Percentiles rank a stretch among this genome's conserved stretches.
Conservation (phyloP, 2,113 vertebrate species). For the Marmota monax region DNA sequence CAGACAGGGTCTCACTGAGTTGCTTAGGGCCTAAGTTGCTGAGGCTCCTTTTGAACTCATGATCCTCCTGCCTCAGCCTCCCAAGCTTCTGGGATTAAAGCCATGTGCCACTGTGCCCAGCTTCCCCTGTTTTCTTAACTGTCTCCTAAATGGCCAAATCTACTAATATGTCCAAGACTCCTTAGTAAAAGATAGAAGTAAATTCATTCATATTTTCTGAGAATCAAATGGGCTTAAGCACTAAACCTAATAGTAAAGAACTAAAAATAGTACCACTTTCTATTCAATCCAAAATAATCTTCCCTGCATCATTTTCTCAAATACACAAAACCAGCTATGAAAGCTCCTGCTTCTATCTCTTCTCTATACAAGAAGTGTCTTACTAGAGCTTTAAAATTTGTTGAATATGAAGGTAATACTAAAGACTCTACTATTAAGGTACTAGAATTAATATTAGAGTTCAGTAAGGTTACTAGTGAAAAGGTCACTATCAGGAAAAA, state of each 20-base stretch:
- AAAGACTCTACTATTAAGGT: background rate
- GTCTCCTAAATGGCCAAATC: conserved; percentile 27
- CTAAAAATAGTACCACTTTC: background rate
- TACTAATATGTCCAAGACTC: background rate
- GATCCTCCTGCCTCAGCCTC: no score
- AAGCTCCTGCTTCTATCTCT: background rate
- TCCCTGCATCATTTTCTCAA: conserved; percentile 13
- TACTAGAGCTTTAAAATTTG: background rate
- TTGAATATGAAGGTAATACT: conserved; percentile 18
- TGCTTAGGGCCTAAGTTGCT: no score
- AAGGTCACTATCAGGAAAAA: background rate
- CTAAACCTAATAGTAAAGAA: conserved; percentile 19
- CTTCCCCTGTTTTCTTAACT: background rate
- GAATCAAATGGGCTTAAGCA: conserved; percentile 42
- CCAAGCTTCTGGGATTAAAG: no score
- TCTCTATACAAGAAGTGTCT: background rate
- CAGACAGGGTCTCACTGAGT: no score
- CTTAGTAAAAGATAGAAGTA: conserved; percentile 4
- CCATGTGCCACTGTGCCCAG: no score
- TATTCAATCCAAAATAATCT: conserved; percentile 33
- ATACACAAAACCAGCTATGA: conserved; percentile 25
- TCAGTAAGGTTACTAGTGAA: conserved; percentile 19
- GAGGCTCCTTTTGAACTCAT: no score
- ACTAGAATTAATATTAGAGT: conserved; percentile 29
- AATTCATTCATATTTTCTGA: background rate